phyloP scores from a whole-genome alignment of 2,797 vertebrate genomes.

The Sebastes cheni region DNA sequence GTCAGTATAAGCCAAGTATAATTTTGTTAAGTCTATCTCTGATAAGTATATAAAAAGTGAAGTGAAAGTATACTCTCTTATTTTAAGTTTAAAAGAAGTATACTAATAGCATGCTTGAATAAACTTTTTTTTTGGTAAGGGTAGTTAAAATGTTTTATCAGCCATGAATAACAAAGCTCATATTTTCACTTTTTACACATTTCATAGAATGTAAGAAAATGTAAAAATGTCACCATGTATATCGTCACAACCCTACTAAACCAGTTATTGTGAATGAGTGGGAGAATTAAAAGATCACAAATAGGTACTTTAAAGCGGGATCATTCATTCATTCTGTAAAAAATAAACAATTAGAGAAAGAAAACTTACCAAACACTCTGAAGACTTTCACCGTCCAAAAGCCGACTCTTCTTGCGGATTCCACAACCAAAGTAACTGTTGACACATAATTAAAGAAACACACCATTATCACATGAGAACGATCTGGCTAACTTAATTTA shows the following conservation, averaged over 20 bases:
- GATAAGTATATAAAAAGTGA: too few species aligned
- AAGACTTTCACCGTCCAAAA: background rate
- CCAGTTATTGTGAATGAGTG: background rate
- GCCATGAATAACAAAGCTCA: too few species aligned
- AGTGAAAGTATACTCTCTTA: too few species aligned
- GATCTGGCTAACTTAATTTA: conserved; percentile 60
- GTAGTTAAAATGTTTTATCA: too few species aligned
- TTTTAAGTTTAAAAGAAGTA: too few species aligned
- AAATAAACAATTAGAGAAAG: background rate
- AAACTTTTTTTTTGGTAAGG: too few species aligned
- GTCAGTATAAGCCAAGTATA: too few species aligned
- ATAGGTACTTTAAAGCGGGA: background rate
- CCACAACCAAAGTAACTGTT: background rate
- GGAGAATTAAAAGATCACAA: background rate
- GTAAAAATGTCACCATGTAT: too few species aligned
- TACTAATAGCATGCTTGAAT: too few species aligned
- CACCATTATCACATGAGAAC: conserved; percentile 65
- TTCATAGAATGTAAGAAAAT: too few species aligned
- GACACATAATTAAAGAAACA: conserved; percentile 14
- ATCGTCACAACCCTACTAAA: background rate
- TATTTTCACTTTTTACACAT: too few species aligned
- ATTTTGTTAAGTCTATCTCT: too few species aligned
- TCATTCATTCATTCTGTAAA: background rate
- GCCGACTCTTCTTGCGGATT: background rate
- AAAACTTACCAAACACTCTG: conserved; percentile 29